Conservation (phyloP, 2,797 vertebrate species). For the Microctenopoma lineatum region DNA sequence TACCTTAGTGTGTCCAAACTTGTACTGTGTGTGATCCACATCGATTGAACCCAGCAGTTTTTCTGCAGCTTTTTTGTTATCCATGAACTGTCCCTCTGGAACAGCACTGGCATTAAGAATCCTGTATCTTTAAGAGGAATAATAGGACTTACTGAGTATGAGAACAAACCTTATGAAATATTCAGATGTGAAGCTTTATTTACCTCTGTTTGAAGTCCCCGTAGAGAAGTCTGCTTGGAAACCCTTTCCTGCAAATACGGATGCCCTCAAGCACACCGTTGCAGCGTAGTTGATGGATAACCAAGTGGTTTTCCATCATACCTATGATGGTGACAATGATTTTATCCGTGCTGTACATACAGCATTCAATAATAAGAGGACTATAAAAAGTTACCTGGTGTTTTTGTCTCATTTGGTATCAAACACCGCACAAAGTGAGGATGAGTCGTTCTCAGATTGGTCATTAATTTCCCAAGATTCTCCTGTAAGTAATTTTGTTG, state of each 20-base stretch:
- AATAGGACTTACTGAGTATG: background rate
- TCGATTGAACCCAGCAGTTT: constrained; percentile 88
- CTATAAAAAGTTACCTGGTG: constrained; percentile 82
- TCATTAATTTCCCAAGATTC: constrained; percentile 88
- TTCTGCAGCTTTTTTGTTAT: constrained; percentile 90
- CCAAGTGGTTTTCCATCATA: constrained; percentile 52
- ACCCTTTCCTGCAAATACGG: constrained; percentile 87
- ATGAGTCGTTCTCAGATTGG: constrained; percentile 85
- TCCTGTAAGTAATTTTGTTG: constrained; percentile 72
- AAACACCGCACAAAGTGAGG: constrained; percentile 89
- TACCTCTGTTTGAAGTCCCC: constrained; percentile 83
- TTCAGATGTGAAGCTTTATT: background rate
- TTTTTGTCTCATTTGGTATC: constrained; percentile 89
- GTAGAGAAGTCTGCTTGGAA: constrained; percentile 80
- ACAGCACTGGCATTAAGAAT: constrained; percentile 86
- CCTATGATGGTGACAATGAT: constrained; percentile 8
- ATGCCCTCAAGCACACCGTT: constrained; percentile 83
- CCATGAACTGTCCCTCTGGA: constrained; percentile 88
- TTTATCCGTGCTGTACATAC: background rate
- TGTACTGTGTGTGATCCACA: constrained; percentile 88
- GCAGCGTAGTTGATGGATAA: constrained; percentile 59
- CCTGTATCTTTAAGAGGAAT: constrained; percentile 62
- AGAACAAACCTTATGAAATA: fast-evolving
- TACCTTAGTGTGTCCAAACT: constrained; percentile 90
- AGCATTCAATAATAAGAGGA: background rate